Evolutionary conservation across 2,797 vertebrate species (phyloP), one percentile per base, ranked within the genome.

Genomic region (Lacerta agilis): DNA sequence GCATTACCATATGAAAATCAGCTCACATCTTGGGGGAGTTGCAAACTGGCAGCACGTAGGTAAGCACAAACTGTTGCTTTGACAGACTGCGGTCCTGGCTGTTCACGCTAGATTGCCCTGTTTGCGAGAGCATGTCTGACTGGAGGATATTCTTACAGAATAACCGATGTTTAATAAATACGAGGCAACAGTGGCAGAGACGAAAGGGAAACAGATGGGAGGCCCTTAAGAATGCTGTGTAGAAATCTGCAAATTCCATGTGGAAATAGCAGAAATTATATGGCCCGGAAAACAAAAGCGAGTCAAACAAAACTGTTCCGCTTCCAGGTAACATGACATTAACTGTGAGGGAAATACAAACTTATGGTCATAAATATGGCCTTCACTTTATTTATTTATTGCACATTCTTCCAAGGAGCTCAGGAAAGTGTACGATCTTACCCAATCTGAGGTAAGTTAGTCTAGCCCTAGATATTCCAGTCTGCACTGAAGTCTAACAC

Each of bases 1-100:
- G 87, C 88, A 90, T 92, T 93, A 95, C 94, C 94, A 94, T 94
- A 93, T 93, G 95, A 96, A 96, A 96, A 96, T 93, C 91, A 90
- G 95, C 82, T 94, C 86, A 23, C 1, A 92, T 92, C 86, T 85
- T 66, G 86, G 87, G 77, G 0, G 55, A 92, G 91, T 90, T 92
- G 89, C 85, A 91, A 92, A 91, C 76, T 87, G 92, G 88, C 94
- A 93, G 87, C 45, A 72, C 66, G 89, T 72, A 93, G 92, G 92
- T 88, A 92, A 76, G 88, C 89, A 79, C 71, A 86, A 90, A 91
- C 76, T 79, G 87, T 73, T 80, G 89, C 78, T 90, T 61, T 86
- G 90, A 92, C 93, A 93, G 91, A 88, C 90, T 93, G 91, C 83
- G 87, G 83, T 88, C 90, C 87, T 88, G 89, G 90, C 73, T 86